Evolutionary conservation across 2,797 vertebrate species (phyloP), one percentile per base, ranked within the genome.

Genomic region (Gymnoscopelus microlampas): DNA sequence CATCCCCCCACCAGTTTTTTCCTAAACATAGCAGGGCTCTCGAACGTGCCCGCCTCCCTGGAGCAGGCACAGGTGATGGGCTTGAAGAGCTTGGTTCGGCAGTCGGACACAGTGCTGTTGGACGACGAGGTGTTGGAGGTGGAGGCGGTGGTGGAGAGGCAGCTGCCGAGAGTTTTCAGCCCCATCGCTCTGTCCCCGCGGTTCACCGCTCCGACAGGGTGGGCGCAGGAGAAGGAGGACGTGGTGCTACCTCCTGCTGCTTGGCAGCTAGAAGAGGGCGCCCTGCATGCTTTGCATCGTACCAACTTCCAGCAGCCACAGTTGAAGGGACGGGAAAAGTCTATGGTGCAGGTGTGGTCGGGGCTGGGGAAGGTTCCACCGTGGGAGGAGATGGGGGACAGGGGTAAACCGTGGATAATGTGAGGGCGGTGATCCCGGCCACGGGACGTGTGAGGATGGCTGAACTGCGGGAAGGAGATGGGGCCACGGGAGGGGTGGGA

Each of bases 281-380:
- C 90, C 70, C 89, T 91, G 68, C 80, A 86, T 15, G 88, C 91
- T 55, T 86, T 78, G 73, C 94, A 94, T 78, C 91, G 93, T 23
- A 95, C 83, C 74, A 95, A 71, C 80, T 91, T 91, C 95, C 94
- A 96, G 84, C 95, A 96, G 72, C 94, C 92, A 11, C 95, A 95
- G 54, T 85, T 93, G 71, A 95, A 90, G 0, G 95, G 95, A 64
- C 88, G 93, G 47, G 92, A 91, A 85, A 94, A 92, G 87, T 95
- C 90, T 39, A 94, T 92, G 53, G 94, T 95, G 85, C 95, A 95
- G 67, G 93, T 91, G 48, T 95, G 93, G 81, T 94, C 93, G 0
- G 94, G 95, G 77, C 94, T 95, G 64, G 95, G 93, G 65, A 94
- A 95, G 3, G 89, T 87, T 77, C 91, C 92, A 0, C 83, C 75